Conservation (phyloP, 2,888 invertebrate genomes). For the Cryptocheilus praepositus region DNA sequence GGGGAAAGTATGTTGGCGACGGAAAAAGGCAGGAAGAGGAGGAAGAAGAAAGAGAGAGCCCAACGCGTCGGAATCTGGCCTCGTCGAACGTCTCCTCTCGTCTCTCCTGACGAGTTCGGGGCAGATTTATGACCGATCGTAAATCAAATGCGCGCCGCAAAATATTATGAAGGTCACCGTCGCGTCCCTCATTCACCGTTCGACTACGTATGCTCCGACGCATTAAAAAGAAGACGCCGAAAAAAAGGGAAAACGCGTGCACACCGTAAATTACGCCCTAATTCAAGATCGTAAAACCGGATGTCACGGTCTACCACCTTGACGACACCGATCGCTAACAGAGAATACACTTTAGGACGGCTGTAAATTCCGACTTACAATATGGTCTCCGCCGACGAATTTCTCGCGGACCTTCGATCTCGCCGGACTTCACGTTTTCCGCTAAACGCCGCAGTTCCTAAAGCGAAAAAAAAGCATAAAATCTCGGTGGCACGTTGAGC, state of each 20-base stretch:
- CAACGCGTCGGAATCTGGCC: neutral
- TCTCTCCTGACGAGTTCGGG: neutral
- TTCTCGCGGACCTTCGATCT: too few relatives aligned
- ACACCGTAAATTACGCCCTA: constrained; percentile 65
- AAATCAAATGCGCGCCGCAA: constrained; percentile 5
- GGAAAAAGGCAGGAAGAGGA: constrained; percentile 9
- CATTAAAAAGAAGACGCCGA: neutral
- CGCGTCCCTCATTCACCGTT: neutral
- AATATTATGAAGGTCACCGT: constrained; percentile 36
- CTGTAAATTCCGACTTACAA: constrained; percentile 45
- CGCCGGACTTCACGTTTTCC: too few relatives aligned
- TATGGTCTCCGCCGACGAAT: constrained; percentile 14
- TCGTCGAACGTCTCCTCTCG: constrained; percentile 30
- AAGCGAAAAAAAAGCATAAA: too few relatives aligned
- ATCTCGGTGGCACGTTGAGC: too few relatives aligned
- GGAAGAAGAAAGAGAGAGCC: neutral
- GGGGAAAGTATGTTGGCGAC: constrained; percentile 26
- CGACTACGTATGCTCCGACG: neutral
- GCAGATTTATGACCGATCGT: constrained; percentile 22
- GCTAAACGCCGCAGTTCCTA: too few relatives aligned
- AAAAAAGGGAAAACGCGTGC: constrained; percentile 33
- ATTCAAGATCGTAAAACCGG: constrained; percentile 65
- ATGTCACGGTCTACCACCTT: constrained; percentile 61
- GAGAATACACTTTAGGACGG: constrained; percentile 40
- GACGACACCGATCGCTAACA: constrained; percentile 57